Conservation (phyloP, 1,140 invertebrate species). For the Liolophura sinensis region DNA sequence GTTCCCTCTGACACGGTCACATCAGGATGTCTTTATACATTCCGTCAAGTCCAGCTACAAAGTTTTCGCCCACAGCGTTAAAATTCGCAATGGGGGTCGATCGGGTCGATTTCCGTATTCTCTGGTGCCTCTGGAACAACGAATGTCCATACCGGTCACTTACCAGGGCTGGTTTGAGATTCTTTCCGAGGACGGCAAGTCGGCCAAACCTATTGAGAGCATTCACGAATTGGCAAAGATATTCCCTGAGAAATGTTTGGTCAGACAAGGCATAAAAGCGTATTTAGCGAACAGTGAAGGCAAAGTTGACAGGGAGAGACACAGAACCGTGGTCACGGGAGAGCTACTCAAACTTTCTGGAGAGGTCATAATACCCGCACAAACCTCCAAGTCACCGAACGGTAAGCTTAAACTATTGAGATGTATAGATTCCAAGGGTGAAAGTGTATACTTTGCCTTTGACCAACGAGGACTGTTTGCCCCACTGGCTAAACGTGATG, state of each 20-base stretch:
- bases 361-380: constrained; percentile 65
- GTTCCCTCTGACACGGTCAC: constrained; percentile 60
- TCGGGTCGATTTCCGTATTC: constrained; percentile 67
- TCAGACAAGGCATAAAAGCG: constrained; percentile 83
- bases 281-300: constrained; percentile 63
- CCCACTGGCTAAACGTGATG: constrained; percentile 84
- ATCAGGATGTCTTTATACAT: constrained; percentile 81
- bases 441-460: constrained; percentile 78
- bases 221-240: constrained; percentile 79
- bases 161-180: constrained; percentile 93
- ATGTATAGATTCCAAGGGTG: constrained; percentile 82
- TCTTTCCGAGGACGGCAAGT: constrained; percentile 87
- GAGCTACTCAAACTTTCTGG: constrained; percentile 78
- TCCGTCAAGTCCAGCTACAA: constrained; percentile 82
- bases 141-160: constrained; percentile 77
- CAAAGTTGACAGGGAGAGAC: constrained; percentile 70
- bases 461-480: constrained; percentile 90
- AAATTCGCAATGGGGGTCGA: constrained; percentile 77
- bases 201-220: constrained; percentile 85
- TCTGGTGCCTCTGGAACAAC: constrained; percentile 61
- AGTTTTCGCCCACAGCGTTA: constrained; percentile 84
- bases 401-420: constrained; percentile 71
- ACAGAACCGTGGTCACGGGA: constrained; percentile 72
- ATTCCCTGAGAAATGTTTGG: constrained; percentile 78
- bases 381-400: constrained; percentile 51